phyloP scores from a whole-genome alignment of 2,113 vertebrate species.

The Otocyon megalotis region DNA sequence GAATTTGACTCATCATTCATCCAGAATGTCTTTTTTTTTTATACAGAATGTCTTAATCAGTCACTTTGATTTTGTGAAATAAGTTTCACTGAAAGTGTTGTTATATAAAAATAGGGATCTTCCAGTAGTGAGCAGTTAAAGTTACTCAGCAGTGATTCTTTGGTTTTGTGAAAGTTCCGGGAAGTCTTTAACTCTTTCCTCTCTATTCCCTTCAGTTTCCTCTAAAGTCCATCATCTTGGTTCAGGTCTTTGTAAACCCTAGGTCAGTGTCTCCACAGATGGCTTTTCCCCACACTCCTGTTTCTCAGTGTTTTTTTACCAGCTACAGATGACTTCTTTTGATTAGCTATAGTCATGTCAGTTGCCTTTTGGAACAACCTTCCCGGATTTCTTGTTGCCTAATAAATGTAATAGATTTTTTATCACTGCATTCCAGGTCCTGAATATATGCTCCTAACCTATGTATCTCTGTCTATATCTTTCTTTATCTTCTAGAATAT shows the following conservation, averaged over 20 bases:
- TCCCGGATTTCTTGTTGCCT: not conserved
- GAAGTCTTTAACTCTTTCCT: not conserved
- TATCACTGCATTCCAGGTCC: not conserved
- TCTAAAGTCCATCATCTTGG: not conserved
- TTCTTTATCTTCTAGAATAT: not conserved
- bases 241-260: not conserved
- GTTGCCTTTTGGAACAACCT: not conserved
- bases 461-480: not conserved
- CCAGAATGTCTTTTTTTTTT: not conserved
- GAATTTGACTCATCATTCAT: not conserved
- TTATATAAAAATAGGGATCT: not conserved
- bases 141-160: slow-evolving; percentile 12
- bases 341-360: not conserved
- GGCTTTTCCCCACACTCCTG: not conserved
- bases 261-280: not conserved
- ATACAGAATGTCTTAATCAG: not conserved
- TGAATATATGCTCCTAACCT: not conserved
- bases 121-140: slow-evolving; percentile 17
- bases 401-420: slow-evolving; percentile 7
- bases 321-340: not conserved
- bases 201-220: not conserved
- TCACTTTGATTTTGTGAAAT: slow-evolving; percentile 42
- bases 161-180: slow-evolving; percentile 20
- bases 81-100: slow-evolving; percentile 2
- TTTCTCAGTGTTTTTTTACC: not conserved